phyloP scores from a whole-genome alignment of 1,140 invertebrate species.

The Drosophila truncata region DNA sequence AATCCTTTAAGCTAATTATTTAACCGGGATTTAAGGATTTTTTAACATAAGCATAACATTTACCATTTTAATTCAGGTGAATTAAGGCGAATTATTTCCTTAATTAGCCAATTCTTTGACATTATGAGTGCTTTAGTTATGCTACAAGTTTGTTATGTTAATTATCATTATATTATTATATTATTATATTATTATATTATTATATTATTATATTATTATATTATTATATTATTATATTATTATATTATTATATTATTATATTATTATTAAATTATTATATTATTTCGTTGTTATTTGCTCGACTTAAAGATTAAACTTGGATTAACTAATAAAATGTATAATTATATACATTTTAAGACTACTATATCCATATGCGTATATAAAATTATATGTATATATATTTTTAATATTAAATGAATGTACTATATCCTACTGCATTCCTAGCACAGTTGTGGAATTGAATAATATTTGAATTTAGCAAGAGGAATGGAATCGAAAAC shows the following conservation, averaged over 20 bases:
- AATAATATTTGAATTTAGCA: conserved; percentile 71
- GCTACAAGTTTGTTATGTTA: conserved; percentile 4
- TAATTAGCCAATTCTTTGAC: neutral
- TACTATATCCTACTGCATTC: conserved; percentile 71
- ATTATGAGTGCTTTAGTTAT: neutral
- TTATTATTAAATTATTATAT: neutral
- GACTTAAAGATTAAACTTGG: conserved; percentile 47
- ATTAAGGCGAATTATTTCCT: neutral
- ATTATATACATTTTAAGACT: neutral
- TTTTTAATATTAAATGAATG: conserved; percentile 56
- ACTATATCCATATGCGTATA: neutral
- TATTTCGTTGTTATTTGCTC: conserved; percentile 44
- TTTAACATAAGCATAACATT: neutral
- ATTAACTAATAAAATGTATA: neutral
- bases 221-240: too few relatives aligned
- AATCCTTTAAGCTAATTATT: conserved; percentile 15
- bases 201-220: too few relatives aligned
- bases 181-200: too few relatives aligned
- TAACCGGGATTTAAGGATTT: neutral
- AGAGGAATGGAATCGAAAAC: conserved; percentile 18
- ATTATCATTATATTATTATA: neutral
- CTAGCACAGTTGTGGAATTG: conserved; percentile 82
- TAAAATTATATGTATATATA: conserved; percentile 14
- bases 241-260: neutral
- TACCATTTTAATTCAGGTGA: neutral